These are phyloP conservation scores for Malurus cyaneus DNA, from an alignment of 2,113 vertebrate genomes.

Conservation along the genomic window DNA sequence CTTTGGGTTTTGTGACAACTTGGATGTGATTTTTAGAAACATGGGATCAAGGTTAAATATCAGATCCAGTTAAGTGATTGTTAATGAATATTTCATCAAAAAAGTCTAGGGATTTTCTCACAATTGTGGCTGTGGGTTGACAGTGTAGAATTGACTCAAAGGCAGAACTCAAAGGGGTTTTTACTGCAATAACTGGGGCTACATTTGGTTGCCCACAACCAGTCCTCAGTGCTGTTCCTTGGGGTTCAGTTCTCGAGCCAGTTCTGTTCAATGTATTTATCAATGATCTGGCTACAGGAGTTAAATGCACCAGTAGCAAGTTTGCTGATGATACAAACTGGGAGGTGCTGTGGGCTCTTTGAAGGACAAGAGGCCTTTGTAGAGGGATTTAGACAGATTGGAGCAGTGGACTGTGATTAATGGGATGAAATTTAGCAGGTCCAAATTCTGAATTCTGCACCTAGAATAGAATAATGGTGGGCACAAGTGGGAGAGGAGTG, in stretches of 20 bases:
- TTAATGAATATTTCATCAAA: background rate
- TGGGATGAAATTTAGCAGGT: background rate
- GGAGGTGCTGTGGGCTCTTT: background rate
- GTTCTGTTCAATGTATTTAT: background rate
- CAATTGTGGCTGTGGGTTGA: background rate
- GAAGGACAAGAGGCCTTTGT: background rate
- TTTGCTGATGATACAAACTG: background rate
- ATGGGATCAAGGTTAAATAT: background rate
- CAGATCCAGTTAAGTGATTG: background rate
- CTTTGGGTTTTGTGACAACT: background rate
- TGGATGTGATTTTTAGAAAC: background rate
- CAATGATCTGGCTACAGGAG: background rate
- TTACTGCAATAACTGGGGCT: background rate
- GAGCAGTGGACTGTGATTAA: background rate
- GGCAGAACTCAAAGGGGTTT: background rate
- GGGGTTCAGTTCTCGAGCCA: background rate
- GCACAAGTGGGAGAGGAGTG: background rate
- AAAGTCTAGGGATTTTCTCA: background rate
- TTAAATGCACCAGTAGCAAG: background rate
- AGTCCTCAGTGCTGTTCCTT: background rate
- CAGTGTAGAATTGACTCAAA: background rate
- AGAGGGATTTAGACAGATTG: background rate
- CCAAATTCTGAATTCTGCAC: background rate
- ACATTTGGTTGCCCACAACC: background rate
- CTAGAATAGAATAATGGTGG: rapidly evolving